Evolutionary conservation across 2,888 invertebrate genomes (phyloP).

Genomic region (Hedychridium roseum): DNA sequence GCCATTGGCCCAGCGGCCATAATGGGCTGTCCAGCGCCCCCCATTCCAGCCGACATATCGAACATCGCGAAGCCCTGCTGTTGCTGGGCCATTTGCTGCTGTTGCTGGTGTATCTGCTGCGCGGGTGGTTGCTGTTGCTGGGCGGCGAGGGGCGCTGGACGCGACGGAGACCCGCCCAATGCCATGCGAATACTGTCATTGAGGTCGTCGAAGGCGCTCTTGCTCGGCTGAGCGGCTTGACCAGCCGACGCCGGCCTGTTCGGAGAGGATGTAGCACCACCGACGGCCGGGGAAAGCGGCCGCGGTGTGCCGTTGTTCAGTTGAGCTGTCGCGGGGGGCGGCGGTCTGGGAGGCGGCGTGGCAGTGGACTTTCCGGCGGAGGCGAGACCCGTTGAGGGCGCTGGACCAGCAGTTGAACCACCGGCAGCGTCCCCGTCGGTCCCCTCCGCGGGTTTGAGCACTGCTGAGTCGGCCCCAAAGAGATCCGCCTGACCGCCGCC

Average conservation of each 20-base stretch:
- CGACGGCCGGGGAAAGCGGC: conserved; percentile 59
- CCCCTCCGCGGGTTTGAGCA: conserved; percentile 46
- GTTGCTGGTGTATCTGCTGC: conserved; percentile 35
- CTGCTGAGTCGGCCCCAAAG: conserved; percentile 58
- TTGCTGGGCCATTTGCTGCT: conserved; percentile 37
- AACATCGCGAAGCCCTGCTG: conserved; percentile 51
- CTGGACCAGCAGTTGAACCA: conserved; percentile 39
- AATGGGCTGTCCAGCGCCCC: conserved; percentile 43
- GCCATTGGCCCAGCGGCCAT: conserved; percentile 44
- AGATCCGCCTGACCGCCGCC: conserved; percentile 56
- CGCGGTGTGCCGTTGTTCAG: conserved; percentile 57
- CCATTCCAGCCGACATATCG: conserved; percentile 43
- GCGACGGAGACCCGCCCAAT: conserved; percentile 70
- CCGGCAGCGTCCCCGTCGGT: conserved; percentile 46
- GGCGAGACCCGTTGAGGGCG: conserved; percentile 39
- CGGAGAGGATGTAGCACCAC: conserved; percentile 59
- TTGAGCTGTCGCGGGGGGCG: conserved; percentile 58
- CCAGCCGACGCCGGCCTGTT: conserved; percentile 66
- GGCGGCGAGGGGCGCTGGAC: conserved; percentile 51
- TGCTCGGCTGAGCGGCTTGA: conserved; percentile 63
- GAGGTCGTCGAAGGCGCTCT: conserved; percentile 74
- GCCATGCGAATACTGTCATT: conserved; percentile 76
- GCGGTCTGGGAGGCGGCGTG: conserved; percentile 64
- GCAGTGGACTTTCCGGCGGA: conserved; percentile 55
- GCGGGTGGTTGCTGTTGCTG: conserved; percentile 40